Percentiles rank a stretch among this genome's conserved stretches.
Conservation (phyloP, 2,113 vertebrate species). For the Garra rufa region DNA sequence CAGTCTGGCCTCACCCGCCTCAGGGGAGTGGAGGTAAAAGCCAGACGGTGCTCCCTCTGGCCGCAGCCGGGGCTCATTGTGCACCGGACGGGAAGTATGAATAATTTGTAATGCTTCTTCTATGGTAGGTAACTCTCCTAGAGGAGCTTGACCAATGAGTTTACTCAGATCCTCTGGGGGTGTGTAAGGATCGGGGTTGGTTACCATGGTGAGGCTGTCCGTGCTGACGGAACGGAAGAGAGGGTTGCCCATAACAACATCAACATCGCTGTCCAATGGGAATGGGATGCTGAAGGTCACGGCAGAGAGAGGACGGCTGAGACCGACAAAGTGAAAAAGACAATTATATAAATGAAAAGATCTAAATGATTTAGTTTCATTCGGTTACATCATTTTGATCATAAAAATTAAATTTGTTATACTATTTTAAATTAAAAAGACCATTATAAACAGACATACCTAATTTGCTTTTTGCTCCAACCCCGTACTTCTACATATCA, state of each 20-base stretch:
- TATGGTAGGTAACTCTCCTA: conserved; percentile 84
- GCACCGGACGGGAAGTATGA: conserved; percentile 64
- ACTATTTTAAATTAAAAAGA: not conserved
- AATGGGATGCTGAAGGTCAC: conserved; percentile 94
- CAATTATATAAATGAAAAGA: not conserved
- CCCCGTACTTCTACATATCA: conserved; percentile 75
- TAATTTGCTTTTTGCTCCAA: conserved; percentile 87
- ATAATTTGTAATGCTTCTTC: conserved; percentile 86
- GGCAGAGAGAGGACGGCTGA: conserved; percentile 87
- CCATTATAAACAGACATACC: conserved; percentile 70
- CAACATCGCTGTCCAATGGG: conserved; percentile 94
- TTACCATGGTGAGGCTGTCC: conserved; percentile 80
- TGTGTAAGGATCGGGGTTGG: conserved; percentile 66
- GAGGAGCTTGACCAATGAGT: conserved; percentile 63
- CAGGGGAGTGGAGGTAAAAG: conserved; percentile 86
- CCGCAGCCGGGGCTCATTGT: conserved; percentile 77
- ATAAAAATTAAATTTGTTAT: not conserved
- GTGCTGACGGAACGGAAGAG: conserved; percentile 85
- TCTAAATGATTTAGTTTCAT: not conserved
- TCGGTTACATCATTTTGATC: not conserved
- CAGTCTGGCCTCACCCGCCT: conserved; percentile 66
- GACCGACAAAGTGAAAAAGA: conserved; percentile 32
- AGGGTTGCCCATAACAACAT: conserved; percentile 93
- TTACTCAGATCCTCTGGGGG: conserved; percentile 78
- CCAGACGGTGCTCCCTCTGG: conserved; percentile 88